phyloP scores from a whole-genome alignment of 2,888 invertebrate species.

The Noctua fimbriata region DNA sequence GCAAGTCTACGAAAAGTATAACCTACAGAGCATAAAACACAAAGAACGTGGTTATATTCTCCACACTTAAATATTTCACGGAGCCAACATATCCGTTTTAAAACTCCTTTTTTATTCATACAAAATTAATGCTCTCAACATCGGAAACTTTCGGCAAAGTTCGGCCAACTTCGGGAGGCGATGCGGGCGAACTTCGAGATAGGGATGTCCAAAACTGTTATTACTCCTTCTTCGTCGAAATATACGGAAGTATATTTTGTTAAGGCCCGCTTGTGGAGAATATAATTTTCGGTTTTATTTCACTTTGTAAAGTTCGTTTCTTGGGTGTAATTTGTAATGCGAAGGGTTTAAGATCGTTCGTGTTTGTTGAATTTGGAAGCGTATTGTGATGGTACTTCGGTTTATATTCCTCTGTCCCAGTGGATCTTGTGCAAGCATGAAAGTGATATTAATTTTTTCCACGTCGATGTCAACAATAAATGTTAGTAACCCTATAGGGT shows the following conservation, averaged over 20 bases:
- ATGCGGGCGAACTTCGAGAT: constrained; percentile 60
- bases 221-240: constrained; percentile 47
- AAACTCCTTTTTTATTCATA: constrained; percentile 43
- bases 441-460: too few species aligned
- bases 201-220: constrained; percentile 61
- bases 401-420: too few species aligned
- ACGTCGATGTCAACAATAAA: too few species aligned
- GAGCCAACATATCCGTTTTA: constrained; percentile 38
- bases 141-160: constrained; percentile 54
- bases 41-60: constrained; percentile 11
- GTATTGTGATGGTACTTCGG: not conserved
- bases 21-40: not conserved
- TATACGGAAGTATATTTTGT: constrained; percentile 37
- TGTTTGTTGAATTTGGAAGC: constrained; percentile 4
- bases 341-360: constrained; percentile 14
- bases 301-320: constrained; percentile 48
- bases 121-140: constrained; percentile 54
- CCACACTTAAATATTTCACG: constrained; percentile 35
- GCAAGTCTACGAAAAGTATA: not conserved
- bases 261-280: constrained; percentile 21
- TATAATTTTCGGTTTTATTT: constrained; percentile 52
- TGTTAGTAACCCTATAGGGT: too few species aligned
- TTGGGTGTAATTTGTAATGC: constrained; percentile 28
- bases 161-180: constrained; percentile 35
- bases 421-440: too few species aligned